Evolutionary conservation across 2,888 invertebrate genomes (phyloP).

Genomic region (Campoletis raptor): DNA sequence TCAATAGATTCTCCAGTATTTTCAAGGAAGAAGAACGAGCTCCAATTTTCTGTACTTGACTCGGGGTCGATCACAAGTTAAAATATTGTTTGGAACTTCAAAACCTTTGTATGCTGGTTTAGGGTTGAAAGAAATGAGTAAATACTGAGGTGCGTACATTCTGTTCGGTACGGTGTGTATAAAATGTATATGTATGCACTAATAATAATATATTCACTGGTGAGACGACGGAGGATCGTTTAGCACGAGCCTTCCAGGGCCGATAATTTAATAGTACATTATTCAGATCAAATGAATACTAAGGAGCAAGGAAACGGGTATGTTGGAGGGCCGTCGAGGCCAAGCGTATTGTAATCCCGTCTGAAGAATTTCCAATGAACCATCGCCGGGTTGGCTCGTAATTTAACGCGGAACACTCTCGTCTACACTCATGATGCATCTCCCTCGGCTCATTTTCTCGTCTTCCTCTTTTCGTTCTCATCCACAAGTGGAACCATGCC

Average conservation of each 20-base stretch:
- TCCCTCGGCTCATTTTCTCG: slow-evolving; percentile 18
- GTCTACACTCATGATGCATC: slow-evolving; percentile 47
- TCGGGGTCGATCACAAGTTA: background rate
- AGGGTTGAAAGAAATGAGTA: background rate
- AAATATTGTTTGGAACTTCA: background rate
- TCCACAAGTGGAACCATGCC: background rate
- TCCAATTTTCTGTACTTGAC: background rate
- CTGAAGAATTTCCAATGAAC: slow-evolving; percentile 73
- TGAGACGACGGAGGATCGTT: slow-evolving; percentile 73
- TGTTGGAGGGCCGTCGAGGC: slow-evolving; percentile 36
- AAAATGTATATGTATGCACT: background rate
- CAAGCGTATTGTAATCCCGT: slow-evolving; percentile 72
- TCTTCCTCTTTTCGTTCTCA: background rate
- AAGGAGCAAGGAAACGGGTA: slow-evolving; percentile 70
- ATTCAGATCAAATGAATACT: slow-evolving; percentile 80
- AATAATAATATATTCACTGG: slow-evolving; percentile 2
- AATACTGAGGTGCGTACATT: background rate
- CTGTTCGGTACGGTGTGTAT: background rate
- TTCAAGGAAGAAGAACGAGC: background rate
- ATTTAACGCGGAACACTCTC: slow-evolving; percentile 66
- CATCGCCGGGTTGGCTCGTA: slow-evolving; percentile 68
- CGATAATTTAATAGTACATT: slow-evolving; percentile 80
- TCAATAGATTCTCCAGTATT: background rate
- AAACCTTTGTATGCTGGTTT: background rate
- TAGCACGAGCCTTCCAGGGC: slow-evolving; percentile 71